Conservation (phyloP, 2,113 vertebrate species). For the Oreochromis spilurus region DNA sequence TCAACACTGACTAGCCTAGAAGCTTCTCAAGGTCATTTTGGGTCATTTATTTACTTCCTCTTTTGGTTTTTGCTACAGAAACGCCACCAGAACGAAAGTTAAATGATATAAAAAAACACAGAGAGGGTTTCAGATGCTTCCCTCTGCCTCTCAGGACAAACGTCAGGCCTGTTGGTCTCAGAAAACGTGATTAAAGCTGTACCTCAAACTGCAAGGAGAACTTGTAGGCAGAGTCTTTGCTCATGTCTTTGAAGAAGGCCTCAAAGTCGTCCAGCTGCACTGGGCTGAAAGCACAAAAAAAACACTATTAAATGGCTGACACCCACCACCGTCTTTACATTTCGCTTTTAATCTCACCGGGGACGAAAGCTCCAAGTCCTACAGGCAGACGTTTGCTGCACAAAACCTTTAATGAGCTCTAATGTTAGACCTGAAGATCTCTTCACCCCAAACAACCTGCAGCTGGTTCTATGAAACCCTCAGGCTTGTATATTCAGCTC, state of each 20-base stretch:
- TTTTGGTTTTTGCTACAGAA: background rate
- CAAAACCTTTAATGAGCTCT: background rate
- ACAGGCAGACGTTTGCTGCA: background rate
- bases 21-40: background rate
- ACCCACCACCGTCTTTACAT: background rate
- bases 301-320: background rate
- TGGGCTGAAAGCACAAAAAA: constrained; percentile 67
- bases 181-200: background rate
- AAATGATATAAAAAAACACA: background rate
- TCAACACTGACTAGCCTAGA: background rate
- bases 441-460: background rate
- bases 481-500: background rate
- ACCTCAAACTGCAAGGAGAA: constrained; percentile 99
- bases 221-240: constrained; percentile 95
- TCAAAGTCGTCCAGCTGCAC: constrained; percentile 95
- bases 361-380: background rate
- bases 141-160: background rate
- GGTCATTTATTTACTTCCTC: background rate
- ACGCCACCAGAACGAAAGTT: background rate
- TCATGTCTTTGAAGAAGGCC: constrained; percentile 93
- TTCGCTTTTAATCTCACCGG: background rate
- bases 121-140: background rate
- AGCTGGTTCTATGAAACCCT: background rate
- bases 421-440: background rate
- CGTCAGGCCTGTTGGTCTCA: background rate